phyloP scores from a whole-genome alignment of 1,140 invertebrate species.

The Lepidurus couesii region DNA sequence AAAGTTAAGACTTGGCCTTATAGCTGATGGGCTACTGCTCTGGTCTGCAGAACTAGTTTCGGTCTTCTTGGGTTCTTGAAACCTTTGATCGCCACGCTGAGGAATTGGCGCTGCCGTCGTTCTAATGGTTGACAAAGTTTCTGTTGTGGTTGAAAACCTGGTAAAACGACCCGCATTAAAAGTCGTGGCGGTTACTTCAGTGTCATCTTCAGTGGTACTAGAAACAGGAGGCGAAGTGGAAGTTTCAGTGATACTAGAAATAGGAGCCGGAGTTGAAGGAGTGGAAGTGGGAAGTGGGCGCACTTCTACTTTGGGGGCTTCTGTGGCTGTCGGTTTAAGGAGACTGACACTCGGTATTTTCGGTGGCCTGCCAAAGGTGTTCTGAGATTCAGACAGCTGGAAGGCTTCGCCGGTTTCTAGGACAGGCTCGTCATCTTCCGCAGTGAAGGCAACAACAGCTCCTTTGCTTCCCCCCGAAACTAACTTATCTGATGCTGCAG shows the following conservation, averaged over 20 bases:
- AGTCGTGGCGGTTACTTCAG: neutral
- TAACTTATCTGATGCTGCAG: neutral
- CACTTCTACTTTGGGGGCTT: neutral
- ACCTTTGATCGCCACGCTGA: neutral
- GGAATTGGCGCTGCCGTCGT: neutral
- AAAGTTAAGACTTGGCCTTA: neutral
- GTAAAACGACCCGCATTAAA: neutral
- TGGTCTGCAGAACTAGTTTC: neutral
- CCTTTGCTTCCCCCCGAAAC: neutral
- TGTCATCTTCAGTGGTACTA: neutral
- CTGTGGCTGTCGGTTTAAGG: neutral
- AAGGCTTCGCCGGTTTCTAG: constrained; percentile 29
- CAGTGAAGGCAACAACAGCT: neutral
- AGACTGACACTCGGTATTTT: neutral
- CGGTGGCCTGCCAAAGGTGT: constrained; percentile 21
- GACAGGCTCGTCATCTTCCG: constrained; percentile 27
- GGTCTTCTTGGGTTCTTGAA: neutral
- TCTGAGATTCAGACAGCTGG: constrained; percentile 31
- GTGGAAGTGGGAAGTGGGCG: neutral
- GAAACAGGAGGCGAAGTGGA: neutral
- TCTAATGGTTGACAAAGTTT: too few relatives aligned
- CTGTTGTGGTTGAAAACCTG: neutral
- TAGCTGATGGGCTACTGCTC: neutral
- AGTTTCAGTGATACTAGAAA: neutral
- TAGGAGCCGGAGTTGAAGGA: neutral